Evolutionary conservation across 2,888 invertebrate genomes (phyloP), one percentile per base, ranked within the genome.

Genomic region (Oscheius sp.): DNA sequence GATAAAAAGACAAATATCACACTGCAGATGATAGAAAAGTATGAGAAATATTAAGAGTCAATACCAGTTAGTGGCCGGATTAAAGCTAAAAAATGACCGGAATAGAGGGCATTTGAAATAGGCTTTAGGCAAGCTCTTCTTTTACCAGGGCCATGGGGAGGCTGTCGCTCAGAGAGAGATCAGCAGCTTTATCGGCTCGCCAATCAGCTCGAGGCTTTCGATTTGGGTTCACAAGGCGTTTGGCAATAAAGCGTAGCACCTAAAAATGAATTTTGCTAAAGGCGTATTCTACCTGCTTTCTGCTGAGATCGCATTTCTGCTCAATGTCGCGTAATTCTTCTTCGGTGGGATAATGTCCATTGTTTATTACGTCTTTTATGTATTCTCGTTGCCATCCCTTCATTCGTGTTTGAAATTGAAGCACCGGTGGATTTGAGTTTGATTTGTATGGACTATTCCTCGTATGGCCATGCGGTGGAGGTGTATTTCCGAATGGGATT

Each of bases 331-430:
- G 65, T 20, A 78, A 39, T 42, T 78, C 78, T 8, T 78, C 74
- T 52, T 78, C 78, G 0, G 75, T 75, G 6, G 78, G 78, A 65
- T 78, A 78, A 39, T 78, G 78, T 20, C 78, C 75, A 33, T 78
- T 70, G 23, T 75, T 78, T 34, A 78, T 78, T n/a, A 75, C 72
- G 23, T 78, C 78, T 31, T 78, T 78, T 2, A 78, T 78, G 39
- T 78, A 78, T 52, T 78, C 78, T 33, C 78, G 52, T 42, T 78
- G 78, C 78, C 78, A 78, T 45, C 78, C 78, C 61, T 78, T 78
- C 78, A 78, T 78, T 65, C 78, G 46, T 6, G 78, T 78, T 53
- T 78, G 78, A 27, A 78, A 61, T 31, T 61, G 61, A 23, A 61
- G 17, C n/a, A n/a, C n/a, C n/a, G n/a, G n/a, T 12, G 61, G 31